A percentile compares a stretch with the other conserved stretches of the same genome.
These are phyloP conservation scores for Oasisia sp. DNA, from an alignment of 2,888 invertebrate species.

Conservation along the genomic window DNA sequence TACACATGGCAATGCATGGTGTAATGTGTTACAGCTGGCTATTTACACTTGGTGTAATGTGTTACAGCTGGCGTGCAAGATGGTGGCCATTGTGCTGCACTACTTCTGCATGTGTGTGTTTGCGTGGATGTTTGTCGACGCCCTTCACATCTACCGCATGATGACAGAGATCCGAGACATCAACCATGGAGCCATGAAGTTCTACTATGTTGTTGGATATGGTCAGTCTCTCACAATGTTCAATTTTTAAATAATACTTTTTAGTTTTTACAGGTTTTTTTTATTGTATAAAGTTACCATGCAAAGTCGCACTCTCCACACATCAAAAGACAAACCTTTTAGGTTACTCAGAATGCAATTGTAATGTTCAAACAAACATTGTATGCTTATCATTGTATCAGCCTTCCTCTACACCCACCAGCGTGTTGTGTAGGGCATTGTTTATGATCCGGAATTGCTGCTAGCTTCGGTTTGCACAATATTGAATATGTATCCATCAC, in stretches of 20 bases:
- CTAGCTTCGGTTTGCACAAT: too few relatives aligned
- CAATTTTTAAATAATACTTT: neutral
- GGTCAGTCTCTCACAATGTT: constrained; percentile 70
- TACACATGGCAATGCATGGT: neutral
- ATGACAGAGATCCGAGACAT: constrained; percentile 95
- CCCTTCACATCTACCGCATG: constrained; percentile 91
- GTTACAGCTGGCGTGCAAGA: constrained; percentile 82
- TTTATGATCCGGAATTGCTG: too few relatives aligned
- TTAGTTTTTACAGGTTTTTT: neutral
- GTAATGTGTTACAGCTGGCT: constrained; percentile 72
- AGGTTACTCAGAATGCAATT: too few relatives aligned
- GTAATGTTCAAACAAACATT: too few relatives aligned
- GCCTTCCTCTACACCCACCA: too few relatives aligned
- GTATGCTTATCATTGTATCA: too few relatives aligned
- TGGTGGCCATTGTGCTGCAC: constrained; percentile 89
- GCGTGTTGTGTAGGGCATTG: too few relatives aligned
- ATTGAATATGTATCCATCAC: too few relatives aligned
- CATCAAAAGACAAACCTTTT: too few relatives aligned
- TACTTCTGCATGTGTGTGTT: constrained; percentile 92
- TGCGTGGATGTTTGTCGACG: constrained; percentile 91
- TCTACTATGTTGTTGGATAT: constrained; percentile 92
- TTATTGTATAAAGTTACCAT: too few relatives aligned
- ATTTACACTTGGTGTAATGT: neutral
- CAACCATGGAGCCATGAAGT: constrained; percentile 91
- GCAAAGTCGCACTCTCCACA: too few relatives aligned